Evolutionary conservation across 2,888 invertebrate species (phyloP).

Genomic region (Archaeoteleia sp.): DNA sequence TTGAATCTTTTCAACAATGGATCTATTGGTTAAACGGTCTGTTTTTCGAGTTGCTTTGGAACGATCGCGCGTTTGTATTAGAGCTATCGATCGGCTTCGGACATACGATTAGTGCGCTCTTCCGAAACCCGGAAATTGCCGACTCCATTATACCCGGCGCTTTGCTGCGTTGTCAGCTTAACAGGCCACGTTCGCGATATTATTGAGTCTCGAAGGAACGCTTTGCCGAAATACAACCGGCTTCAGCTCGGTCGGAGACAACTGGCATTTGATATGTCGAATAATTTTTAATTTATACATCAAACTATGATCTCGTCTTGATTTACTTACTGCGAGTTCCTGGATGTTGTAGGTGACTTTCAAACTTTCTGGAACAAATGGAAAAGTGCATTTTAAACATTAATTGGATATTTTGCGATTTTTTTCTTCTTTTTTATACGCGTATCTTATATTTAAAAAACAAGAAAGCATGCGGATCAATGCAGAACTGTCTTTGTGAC

Average conservation of each 20-base stretch:
- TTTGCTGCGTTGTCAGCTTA: conserved; percentile 53
- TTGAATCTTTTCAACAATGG: too few species aligned
- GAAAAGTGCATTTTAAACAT: conserved; percentile 26
- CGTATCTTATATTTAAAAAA: conserved; percentile 4
- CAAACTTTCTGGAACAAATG: conserved; percentile 24
- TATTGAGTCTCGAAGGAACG: conserved; percentile 47
- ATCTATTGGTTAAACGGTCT: too few species aligned
- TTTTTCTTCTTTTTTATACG: conserved; percentile 11
- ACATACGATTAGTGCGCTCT: conserved; percentile 52
- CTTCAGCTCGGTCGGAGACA: conserved; percentile 28
- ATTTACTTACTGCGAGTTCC: too few species aligned
- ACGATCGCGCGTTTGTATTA: conserved; percentile 44
- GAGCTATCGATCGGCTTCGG: conserved; percentile 47
- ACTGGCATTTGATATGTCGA: too few species aligned
- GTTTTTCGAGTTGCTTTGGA: conserved; percentile 43
- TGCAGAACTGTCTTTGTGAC: conserved; percentile 6
- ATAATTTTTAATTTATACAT: too few species aligned
- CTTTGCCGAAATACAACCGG: conserved; percentile 31
- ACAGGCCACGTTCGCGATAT: conserved; percentile 57
- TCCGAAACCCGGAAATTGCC: conserved; percentile 54
- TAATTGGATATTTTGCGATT: conserved; percentile 24
- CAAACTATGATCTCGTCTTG: conserved; percentile 4
- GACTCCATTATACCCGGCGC: conserved; percentile 49
- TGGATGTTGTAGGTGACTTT: conserved; percentile 1
- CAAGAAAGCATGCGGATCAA: conserved; percentile 30